phyloP scores from a whole-genome alignment of 2,113 vertebrate genomes.

The Gymnarchus niloticus region DNA sequence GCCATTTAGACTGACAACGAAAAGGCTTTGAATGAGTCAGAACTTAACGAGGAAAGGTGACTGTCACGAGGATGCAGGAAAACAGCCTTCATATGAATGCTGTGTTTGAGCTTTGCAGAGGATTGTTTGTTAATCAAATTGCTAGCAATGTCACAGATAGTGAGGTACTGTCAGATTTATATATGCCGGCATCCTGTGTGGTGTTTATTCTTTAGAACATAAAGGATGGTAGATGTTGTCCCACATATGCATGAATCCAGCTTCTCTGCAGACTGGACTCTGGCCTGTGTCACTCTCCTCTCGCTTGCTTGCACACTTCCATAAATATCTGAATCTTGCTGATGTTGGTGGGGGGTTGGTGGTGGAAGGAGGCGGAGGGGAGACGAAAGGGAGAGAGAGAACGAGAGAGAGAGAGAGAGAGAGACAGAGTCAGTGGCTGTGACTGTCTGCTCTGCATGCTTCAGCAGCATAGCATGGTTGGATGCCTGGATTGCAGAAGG shows the following conservation, averaged over 20 bases:
- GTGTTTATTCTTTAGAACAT: neutral
- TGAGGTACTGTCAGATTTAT: neutral
- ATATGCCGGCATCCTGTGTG: neutral
- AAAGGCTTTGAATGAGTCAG: neutral
- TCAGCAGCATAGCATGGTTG: neutral
- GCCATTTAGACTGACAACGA: neutral
- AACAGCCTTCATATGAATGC: neutral
- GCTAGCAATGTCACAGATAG: neutral
- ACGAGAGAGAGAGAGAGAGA: conserved; percentile 18
- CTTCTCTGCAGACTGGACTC: neutral
- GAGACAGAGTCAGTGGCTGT: neutral
- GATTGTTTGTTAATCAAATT: neutral
- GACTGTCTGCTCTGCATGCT: neutral
- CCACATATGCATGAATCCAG: neutral
- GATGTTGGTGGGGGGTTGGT: conserved; percentile 58
- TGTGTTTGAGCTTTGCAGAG: neutral
- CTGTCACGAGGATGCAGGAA: neutral
- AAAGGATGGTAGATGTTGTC: neutral
- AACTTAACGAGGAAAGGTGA: neutral
- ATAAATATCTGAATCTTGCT: conserved; percentile 58
- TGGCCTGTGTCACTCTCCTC: conserved; percentile 7
- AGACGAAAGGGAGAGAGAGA: neutral
- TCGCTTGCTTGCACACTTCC: conserved; percentile 38
- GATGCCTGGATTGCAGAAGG: conserved; percentile 17
- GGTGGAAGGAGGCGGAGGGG: conserved; percentile 34